A percentile compares a stretch with the other conserved stretches of the same genome.
phyloP scores from a whole-genome alignment of 1,140 invertebrate species.

The Rhopalosiphum padi region DNA sequence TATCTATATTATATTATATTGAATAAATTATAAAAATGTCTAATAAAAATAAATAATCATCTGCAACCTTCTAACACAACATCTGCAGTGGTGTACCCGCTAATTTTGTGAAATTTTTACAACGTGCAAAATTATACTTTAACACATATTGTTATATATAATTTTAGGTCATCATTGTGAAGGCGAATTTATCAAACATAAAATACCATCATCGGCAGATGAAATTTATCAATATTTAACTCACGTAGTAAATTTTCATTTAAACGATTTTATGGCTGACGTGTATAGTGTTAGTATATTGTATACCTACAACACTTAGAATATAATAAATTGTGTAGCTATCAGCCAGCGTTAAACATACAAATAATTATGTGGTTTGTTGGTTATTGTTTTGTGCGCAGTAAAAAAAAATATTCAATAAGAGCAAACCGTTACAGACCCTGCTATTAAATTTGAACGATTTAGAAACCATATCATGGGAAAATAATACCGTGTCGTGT shows the following conservation, averaged over 20 bases:
- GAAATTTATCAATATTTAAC: background rate
- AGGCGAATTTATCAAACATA: background rate
- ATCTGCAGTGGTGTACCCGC: background rate
- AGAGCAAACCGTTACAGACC: background rate
- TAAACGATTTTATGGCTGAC: background rate
- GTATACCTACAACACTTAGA: background rate
- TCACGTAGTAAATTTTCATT: background rate
- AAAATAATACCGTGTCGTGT: background rate
- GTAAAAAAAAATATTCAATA: constrained; percentile 16
- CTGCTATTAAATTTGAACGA: background rate
- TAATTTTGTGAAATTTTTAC: background rate
- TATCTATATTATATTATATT: background rate
- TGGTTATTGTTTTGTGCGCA: background rate
- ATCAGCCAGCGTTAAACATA: background rate
- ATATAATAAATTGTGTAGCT: background rate
- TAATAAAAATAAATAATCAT: background rate
- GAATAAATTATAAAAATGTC: background rate
- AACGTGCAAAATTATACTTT: background rate
- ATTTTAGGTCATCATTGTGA: background rate
- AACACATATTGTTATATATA: background rate
- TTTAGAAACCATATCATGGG: background rate
- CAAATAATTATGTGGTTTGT: background rate
- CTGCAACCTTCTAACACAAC: background rate
- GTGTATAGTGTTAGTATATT: background rate
- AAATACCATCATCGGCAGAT: background rate